Conservation (phyloP, 2,113 vertebrate genomes). For the Casuarius casuarius region DNA sequence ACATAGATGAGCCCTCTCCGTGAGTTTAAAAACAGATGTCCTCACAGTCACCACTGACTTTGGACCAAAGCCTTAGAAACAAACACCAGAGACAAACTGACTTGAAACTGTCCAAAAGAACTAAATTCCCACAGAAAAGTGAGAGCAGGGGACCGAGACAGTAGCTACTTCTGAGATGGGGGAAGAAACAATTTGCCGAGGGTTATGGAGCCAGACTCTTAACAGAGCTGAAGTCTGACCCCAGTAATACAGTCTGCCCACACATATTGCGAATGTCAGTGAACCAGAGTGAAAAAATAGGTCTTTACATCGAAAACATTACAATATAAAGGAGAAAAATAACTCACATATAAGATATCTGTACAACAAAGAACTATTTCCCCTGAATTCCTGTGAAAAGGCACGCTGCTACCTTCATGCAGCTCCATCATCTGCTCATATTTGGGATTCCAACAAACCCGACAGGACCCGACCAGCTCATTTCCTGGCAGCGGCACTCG, state of each 20-base stretch:
- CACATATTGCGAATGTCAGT: background rate
- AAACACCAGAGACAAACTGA: background rate
- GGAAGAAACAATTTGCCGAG: background rate
- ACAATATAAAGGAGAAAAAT: background rate
- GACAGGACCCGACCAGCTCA: background rate
- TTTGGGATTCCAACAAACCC: slow-evolving; percentile 13
- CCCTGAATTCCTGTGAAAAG: slow-evolving; percentile 14
- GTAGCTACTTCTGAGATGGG: background rate
- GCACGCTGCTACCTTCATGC: background rate
- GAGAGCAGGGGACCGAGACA: background rate
- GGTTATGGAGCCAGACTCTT: background rate
- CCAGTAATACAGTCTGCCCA: background rate
- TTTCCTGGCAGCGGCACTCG: background rate
- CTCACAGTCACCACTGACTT: background rate
- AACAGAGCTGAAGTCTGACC: background rate
- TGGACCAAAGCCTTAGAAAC: background rate
- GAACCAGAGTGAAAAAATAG: background rate
- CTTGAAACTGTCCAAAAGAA: background rate
- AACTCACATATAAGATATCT: background rate
- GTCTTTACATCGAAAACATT: slow-evolving; percentile 22
- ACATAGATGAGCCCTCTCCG: background rate
- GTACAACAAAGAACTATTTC: background rate
- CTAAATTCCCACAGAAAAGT: background rate
- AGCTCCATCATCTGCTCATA: slow-evolving; percentile 47
- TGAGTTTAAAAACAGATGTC: background rate